Evolutionary conservation across 2,797 vertebrate species (phyloP).

Genomic region (Helostoma temminkii): DNA sequence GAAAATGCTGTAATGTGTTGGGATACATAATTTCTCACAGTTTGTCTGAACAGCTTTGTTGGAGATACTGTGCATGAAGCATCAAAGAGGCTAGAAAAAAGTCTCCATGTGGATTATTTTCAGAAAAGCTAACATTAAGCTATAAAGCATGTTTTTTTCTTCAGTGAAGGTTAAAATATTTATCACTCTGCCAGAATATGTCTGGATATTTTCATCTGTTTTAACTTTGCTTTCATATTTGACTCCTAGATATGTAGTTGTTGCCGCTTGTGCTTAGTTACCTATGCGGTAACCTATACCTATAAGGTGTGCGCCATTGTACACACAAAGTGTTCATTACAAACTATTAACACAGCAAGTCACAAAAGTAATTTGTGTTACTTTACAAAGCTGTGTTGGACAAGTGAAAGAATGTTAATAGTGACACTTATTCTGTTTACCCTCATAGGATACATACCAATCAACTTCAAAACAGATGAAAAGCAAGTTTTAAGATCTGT

Average conservation of each 20-base stretch:
- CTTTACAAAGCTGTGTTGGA: no score
- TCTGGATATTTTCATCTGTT: conserved; percentile 9
- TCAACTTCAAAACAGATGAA: conserved; percentile 40
- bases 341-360: no score
- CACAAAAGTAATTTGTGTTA: no score
- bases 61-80: conserved; percentile 8
- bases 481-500: conserved; percentile 12
- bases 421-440: conserved; percentile 43
- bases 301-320: background rate
- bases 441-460: conserved; percentile 33
- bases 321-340: no score
- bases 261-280: background rate
- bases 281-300: no score
- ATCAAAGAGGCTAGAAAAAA: conserved; percentile 18
- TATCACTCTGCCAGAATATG: conserved; percentile 16
- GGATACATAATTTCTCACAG: conserved; percentile 40
- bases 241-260: background rate
- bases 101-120: background rate
- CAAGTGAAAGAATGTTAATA: no score
- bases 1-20: conserved; percentile 44
- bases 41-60: conserved; percentile 45
- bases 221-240: conserved; percentile 8
- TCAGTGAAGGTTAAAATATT: conserved; percentile 42
- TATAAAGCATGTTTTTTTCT: conserved; percentile 23
- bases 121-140: conserved; percentile 1